Evolutionary conservation across 1,140 invertebrate genomes (phyloP), one percentile per base, ranked within the genome.

Genomic region (Drosophila repleta): DNA sequence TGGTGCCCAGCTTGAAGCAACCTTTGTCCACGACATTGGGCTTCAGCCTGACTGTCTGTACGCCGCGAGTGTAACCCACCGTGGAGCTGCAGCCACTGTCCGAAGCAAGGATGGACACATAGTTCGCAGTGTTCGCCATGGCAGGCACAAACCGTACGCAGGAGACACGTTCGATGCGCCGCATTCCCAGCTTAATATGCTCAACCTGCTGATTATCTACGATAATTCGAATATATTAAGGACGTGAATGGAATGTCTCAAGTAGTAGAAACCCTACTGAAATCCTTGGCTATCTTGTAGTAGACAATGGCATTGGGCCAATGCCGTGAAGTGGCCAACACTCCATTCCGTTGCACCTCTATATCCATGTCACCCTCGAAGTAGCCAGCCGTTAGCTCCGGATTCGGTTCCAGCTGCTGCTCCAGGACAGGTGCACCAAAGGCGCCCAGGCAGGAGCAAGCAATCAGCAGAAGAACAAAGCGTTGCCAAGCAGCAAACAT

Each of bases 341-440:
- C 2, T 24, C 24, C 24, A 24, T 24, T 24, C 24, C 24, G 24
- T 4, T 24, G 24, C 0, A 55, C 57, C 1, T 85, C 77, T 18
- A 85, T 26, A 7, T 78, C 63, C 81, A 85, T 85, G 6, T 85
- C 82, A 11, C 82, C 77, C 20, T 85, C 45, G 32, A 87, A 87
- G 32, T 77, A 87, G 1, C 77, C 81, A n/a, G 74, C 82, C 8
- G 77, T 74, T 6, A 85, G 51, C 29, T 84, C 81, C 0, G 76
- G 81, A 68, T 84, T 77, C 5, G 52, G 53, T 51, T 76, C 74
- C 49, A 67, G 74, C 37, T 45, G 61, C 20, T 5, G 17, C 0
- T 13, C 15, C 3, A 4, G 3, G 6, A 18, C 11, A 0, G 80
- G 82, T n/a, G 77, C 82, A 18, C 62, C 32, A 0, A 15, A 29